Conservation (phyloP, 92 coral and sea anemone genomes). For the Umimayanthus chanpuru region DNA sequence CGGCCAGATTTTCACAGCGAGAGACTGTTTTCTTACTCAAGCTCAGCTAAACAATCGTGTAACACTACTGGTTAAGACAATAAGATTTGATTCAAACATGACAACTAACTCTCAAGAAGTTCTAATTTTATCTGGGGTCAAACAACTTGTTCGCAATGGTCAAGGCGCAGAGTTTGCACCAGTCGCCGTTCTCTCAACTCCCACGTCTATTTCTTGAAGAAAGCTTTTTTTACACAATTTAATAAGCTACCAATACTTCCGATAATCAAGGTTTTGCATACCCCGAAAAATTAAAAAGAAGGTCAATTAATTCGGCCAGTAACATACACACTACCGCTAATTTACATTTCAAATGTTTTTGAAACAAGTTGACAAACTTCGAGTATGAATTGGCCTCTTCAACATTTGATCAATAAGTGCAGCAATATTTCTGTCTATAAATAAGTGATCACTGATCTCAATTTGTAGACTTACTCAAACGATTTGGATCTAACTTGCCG, state of each 20-base stretch:
- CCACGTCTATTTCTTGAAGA: constrained; percentile 39
- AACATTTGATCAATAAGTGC: constrained; percentile 48
- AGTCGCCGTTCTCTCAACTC: constrained; percentile 10
- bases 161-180: constrained; percentile 9
- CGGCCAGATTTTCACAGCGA: constrained; percentile 33
- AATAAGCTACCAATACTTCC: constrained; percentile 56
- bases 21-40: constrained; percentile 19
- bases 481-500: constrained; percentile 5
- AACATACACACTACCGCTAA: constrained; percentile 50
- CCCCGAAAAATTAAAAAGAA: constrained; percentile 63
- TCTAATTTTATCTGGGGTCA: constrained; percentile 79
- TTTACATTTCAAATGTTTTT: constrained; percentile 60
- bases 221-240: constrained; percentile 35
- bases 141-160: constrained; percentile 56
- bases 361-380: constrained; percentile 62
- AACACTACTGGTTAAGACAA: constrained; percentile 38
- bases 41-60: constrained; percentile 20
- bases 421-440: constrained; percentile 50
- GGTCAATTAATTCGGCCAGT: constrained; percentile 60
- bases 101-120: constrained; percentile 57
- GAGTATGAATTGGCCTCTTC: constrained; percentile 58
- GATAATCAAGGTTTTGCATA: constrained; percentile 47
- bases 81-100: constrained; percentile 44
- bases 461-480: constrained; percentile 29
- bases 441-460: constrained; percentile 50